Base-by-base conservation (phyloP, 2,113 vertebrate genomes). In the Balaeniceps rex region DNA sequence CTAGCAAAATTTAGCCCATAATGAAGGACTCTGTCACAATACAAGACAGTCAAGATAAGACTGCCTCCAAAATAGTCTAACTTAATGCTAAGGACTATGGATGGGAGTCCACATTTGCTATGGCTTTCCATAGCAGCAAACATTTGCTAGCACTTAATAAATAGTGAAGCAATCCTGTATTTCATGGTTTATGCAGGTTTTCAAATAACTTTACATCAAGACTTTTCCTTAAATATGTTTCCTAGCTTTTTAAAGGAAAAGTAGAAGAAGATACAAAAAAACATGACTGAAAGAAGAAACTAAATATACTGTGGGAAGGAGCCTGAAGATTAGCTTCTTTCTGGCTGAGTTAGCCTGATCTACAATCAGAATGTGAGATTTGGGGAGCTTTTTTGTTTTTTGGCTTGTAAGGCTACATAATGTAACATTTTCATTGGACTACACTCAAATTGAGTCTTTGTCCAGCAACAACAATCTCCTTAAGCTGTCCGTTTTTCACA, bases 351-450 rank as follows among this genome's bases (percentile, higher is more conserved):
- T 88, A 81, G 38, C 5, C 31, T 93, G 34, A 83, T 70, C 64
- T 76, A 14, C 61, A 58, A 49, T 80, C 90, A 92, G 58, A 83
- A 80, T 77, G 34, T 80, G 44, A 84, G 54, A 93, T 96, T 40
- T 76, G 38, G 52, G n/a, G 49, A 57, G 12, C 12, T 24, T 76
- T 80, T 75, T 64, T 21, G n/a, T 63, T 57, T 93, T 77, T 63
- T 72, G 54, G 54, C 66, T 91, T 74, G 58, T 80, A 68, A 47
- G 54, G 33, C 58, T 46, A 55, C 31, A 7, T 34, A 66, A 24
- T 42, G 66, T 83, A 91, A 79, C 49, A 74, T 96, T 97, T 97
- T 91, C 49, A 22, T 93, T 96, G 96, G 96, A 83, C n/a, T 90
- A 6, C 42, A 11, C 63, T 88, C 92, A 96, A 69, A 90, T 1